A percentile compares a stretch with the other conserved stretches of the same genome.
Conservation (phyloP, 1,140 invertebrate genomes). For the Galendromus occidentalis region DNA sequence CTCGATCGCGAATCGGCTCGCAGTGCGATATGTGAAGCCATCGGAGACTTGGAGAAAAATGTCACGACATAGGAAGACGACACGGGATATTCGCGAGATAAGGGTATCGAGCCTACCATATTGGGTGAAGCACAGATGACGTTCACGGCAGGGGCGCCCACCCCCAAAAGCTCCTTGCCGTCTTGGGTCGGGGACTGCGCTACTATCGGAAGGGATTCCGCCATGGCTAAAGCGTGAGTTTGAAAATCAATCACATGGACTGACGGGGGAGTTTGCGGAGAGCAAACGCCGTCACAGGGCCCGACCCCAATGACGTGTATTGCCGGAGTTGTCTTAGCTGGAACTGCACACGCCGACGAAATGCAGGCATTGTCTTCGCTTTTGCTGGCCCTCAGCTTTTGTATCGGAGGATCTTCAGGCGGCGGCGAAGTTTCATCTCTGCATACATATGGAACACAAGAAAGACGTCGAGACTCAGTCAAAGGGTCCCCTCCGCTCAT, state of each 20-base stretch:
- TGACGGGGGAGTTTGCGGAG: no score
- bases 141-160: slow-evolving; percentile 1
- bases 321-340: background rate
- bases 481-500: no score
- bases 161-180: background rate
- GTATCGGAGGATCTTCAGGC: background rate
- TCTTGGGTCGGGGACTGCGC: no score
- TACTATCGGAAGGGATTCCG: no score
- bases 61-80: no score
- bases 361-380: slow-evolving; percentile 10
- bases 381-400: background rate
- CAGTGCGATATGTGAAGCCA: no score
- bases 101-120: slow-evolving; percentile 3
- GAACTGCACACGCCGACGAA: background rate
- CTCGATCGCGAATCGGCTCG: no score
- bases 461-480: no score
- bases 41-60: no score
- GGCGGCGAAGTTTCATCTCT: slow-evolving; percentile 6
- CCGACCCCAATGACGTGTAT: slow-evolving; percentile 3
- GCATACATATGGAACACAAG: background rate
- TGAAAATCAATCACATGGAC: no score
- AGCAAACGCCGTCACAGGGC: background rate
- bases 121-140: slow-evolving; percentile 1
- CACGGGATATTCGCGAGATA: no score
- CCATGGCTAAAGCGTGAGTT: no score